phyloP scores from a whole-genome alignment of 2,888 invertebrate species.

The Sympetrum striolatum region DNA sequence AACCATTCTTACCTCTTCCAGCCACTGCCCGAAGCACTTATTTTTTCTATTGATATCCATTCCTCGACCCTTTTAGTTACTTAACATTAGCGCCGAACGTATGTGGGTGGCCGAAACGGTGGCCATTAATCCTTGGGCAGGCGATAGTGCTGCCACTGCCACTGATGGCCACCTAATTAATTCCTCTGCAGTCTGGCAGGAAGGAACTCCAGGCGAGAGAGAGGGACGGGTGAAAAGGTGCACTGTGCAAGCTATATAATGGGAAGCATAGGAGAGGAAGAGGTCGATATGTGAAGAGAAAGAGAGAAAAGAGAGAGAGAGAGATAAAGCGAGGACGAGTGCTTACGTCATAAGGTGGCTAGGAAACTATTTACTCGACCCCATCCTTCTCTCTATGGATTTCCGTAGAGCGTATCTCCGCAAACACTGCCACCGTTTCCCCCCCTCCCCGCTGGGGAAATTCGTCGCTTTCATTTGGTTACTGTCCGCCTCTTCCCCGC shows the following conservation, averaged over 20 bases:
- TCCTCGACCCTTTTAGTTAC: not conserved
- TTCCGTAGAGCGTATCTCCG: too few species aligned
- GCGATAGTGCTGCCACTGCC: not conserved
- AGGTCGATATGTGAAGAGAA: not conserved
- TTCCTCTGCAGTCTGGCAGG: not conserved
- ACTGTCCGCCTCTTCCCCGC: too few species aligned
- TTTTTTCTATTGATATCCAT: not conserved
- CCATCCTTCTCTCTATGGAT: too few species aligned
- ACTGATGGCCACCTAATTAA: not conserved
- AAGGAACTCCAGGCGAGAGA: not conserved
- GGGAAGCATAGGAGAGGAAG: not conserved
- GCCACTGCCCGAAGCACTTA: too few species aligned
- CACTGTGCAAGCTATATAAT: not conserved
- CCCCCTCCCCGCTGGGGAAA: too few species aligned
- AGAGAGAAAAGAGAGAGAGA: not conserved
- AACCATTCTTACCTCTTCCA: too few species aligned
- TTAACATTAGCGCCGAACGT: not conserved
- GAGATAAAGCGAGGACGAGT: not conserved
- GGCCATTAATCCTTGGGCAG: not conserved
- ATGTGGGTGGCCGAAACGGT: not conserved
- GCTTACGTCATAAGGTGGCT: not conserved
- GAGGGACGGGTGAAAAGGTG: not conserved
- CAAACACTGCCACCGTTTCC: too few species aligned
- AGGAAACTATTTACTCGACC: not conserved
- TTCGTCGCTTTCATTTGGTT: too few species aligned